Percentiles rank a stretch among this genome's conserved stretches.
Conservation (phyloP, 1,140 invertebrate genomes). For the Calycopis cecrops region DNA sequence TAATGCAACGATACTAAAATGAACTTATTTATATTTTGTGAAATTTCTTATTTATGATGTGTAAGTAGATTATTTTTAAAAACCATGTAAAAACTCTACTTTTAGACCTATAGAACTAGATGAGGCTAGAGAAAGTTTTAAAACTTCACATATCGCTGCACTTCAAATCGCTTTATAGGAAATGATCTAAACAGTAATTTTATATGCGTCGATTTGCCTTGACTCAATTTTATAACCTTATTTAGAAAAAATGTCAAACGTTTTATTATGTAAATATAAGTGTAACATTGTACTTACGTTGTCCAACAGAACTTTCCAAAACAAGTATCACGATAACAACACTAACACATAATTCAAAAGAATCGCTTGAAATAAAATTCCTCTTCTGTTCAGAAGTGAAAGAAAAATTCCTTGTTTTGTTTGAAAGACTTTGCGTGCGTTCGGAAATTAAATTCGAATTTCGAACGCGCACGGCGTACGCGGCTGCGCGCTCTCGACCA, state of each 20-base stretch:
- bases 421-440: constrained; percentile 27
- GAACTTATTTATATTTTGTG: too few species aligned
- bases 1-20: too few species aligned
- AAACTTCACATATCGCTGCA: constrained; percentile 7
- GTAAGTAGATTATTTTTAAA: too few species aligned
- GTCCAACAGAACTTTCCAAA: constrained; percentile 4
- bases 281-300: constrained; percentile 1
- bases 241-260: constrained; percentile 2
- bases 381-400: constrained; percentile 22
- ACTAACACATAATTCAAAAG: constrained; percentile 21
- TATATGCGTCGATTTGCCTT: not conserved
- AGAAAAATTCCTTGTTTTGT: constrained; percentile 17
- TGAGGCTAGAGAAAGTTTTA: not conserved
- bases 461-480: constrained; percentile 22
- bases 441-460: constrained; percentile 18
- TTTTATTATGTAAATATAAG: constrained; percentile 6
- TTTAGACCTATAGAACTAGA: constrained; percentile 6
- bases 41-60: too few species aligned
- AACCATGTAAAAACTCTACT: not conserved
- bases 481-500: constrained; percentile 32
- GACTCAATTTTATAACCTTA: constrained; percentile 2
- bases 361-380: constrained; percentile 25
- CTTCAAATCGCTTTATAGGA: constrained; percentile 1
- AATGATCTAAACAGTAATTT: not conserved
- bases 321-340: constrained; percentile 5